Evolutionary conservation across 2,113 vertebrate genomes (phyloP), one percentile per base, ranked within the genome.

Genomic region (Tenebrosternarchus preto): DNA sequence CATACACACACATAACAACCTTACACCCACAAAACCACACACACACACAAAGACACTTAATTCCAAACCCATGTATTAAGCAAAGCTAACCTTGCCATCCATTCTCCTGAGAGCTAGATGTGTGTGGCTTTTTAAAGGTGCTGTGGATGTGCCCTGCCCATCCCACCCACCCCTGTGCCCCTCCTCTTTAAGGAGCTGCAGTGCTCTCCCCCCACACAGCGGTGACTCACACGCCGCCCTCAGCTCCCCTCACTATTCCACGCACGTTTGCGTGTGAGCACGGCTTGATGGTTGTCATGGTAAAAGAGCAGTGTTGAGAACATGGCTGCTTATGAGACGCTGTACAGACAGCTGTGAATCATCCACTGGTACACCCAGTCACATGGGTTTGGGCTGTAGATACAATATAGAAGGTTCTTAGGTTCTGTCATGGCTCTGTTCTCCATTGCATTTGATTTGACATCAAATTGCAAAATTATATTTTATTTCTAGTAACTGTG

Each of bases 201-300:
- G 46, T 39, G 78, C 1, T 73, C 71, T 67, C 60, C 27, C n/a
- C 55, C n/a, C 61, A 39, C 71, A 22, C 71, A 71, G 25, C 31
- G 50, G 64, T 82, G 83, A 82, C 61, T 82, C 80, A 85, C 77
- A 53, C 76, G 73, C 70, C 80, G 76, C 79, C 59, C 66, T 56
- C 71, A 55, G 57, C 76, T 71, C 61, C 70, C 80, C 80, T 85
- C 77, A 11, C 83, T 85, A 82, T 85, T 82, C 80, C 55, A n/a
- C 66, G 74, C 83, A 79, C 80, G 76, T 67, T 67, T 85, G 53
- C 25, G 60, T 72, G 64, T 27, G 31, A 80, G 73, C 78, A 16
- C 72, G 59, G 80, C 63, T 60, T 74, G 46, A 70, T 57, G 57
- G 83, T 85, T 85, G 83, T 85, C 83, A 85, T 82, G 83, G 83